Evolutionary conservation across 2,113 vertebrate species (phyloP).

Genomic region (Gallinago undulata): DNA sequence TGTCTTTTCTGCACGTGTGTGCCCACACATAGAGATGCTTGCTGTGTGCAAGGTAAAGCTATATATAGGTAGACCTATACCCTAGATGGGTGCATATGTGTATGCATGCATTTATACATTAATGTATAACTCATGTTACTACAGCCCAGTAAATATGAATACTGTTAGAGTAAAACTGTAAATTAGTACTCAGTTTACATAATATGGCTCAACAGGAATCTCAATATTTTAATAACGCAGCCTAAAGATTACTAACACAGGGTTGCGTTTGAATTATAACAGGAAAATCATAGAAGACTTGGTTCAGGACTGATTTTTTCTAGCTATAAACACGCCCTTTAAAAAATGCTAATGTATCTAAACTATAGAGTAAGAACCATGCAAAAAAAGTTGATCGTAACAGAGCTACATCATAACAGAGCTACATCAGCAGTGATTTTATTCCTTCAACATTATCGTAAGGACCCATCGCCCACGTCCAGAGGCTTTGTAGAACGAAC

Average conservation of each 20-base stretch:
- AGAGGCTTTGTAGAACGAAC: background rate
- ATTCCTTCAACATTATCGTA: rapidly evolving
- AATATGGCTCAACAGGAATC: background rate
- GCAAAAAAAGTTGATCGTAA: background rate
- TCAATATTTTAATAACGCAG: background rate
- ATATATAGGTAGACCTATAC: background rate
- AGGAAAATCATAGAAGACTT: background rate
- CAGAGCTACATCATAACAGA: background rate
- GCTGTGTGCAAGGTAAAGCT: background rate
- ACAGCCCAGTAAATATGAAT: background rate
- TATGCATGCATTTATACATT: background rate
- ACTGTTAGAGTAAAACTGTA: background rate
- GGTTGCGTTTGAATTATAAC: background rate
- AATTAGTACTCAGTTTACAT: background rate
- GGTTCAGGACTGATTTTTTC: background rate
- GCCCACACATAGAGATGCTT: too few relatives aligned
- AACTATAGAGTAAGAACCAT: background rate
- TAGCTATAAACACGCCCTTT: background rate
- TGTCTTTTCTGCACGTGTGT: background rate
- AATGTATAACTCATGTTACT: background rate
- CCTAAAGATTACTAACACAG: background rate
- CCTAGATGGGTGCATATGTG: rapidly evolving
- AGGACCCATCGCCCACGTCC: background rate
- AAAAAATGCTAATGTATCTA: background rate
- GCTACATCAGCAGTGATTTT: background rate